These are phyloP conservation scores for Trachurus trachurus DNA, from an alignment of 2,797 vertebrate genomes.

Conservation along the genomic window DNA sequence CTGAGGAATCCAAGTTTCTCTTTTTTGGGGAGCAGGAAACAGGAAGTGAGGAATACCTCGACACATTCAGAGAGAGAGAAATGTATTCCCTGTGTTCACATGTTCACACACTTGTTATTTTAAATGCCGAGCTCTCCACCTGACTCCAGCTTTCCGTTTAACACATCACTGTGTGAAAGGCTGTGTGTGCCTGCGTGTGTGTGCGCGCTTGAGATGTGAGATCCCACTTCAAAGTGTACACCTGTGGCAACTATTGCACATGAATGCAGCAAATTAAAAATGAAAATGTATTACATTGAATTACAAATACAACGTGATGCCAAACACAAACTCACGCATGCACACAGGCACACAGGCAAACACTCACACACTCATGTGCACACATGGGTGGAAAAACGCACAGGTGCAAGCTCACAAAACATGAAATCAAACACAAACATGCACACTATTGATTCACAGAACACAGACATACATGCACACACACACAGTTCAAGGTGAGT, in stretches of 20 bases:
- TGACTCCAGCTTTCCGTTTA: constrained; percentile 41
- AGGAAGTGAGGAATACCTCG: constrained; percentile 46
- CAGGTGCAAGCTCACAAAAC: constrained; percentile 68
- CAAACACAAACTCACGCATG: constrained; percentile 10
- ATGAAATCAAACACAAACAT: constrained; percentile 25
- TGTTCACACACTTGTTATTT: constrained; percentile 54
- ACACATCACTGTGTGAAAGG: constrained; percentile 32
- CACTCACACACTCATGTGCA: constrained; percentile 1
- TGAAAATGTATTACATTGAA: constrained; percentile 62
- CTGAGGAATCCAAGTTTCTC: constrained; percentile 2
- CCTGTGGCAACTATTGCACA: constrained; percentile 63
- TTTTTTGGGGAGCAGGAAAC: constrained; percentile 15
- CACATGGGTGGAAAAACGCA: constrained; percentile 23
- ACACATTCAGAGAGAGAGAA: neutral
- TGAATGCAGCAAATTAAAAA: constrained; percentile 71
- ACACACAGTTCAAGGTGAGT: constrained; percentile 25
- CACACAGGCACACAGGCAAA: neutral
- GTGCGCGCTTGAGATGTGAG: constrained; percentile 19
- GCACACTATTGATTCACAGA: constrained; percentile 7
- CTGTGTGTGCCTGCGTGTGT: constrained; percentile 4
- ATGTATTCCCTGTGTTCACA: constrained; percentile 20
- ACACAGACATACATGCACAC: neutral
- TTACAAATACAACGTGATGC: constrained; percentile 56
- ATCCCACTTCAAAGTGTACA: constrained; percentile 71
- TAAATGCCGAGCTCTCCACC: constrained; percentile 38